Percentiles rank a stretch among this genome's conserved stretches.
Conservation (phyloP, 2,113 vertebrate species). For the Alosa alosa region DNA sequence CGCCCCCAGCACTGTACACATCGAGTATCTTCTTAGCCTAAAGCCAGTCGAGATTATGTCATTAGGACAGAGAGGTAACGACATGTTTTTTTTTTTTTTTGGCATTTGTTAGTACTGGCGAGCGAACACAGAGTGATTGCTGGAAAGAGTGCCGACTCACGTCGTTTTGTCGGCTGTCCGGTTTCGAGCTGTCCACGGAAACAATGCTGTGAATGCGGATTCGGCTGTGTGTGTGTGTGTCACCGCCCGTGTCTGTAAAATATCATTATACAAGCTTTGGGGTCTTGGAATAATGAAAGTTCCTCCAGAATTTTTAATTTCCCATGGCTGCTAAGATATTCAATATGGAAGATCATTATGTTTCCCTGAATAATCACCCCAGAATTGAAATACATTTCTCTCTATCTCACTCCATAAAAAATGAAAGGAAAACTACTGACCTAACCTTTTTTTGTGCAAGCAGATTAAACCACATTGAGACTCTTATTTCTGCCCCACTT, state of each 20-base stretch:
- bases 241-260: constrained; percentile 30
- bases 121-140: not conserved
- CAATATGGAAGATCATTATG: constrained; percentile 43
- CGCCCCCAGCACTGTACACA: not conserved
- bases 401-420: constrained; percentile 27
- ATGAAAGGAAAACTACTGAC: constrained; percentile 17
- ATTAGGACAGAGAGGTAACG: constrained; percentile 22
- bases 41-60: constrained; percentile 33
- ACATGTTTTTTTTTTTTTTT: not conserved
- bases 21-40: constrained; percentile 5
- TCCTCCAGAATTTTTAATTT: constrained; percentile 54
- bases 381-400: constrained; percentile 49
- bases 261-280: constrained; percentile 50
- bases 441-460: constrained; percentile 16
- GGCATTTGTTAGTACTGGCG: not conserved
- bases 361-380: constrained; percentile 37
- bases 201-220: constrained; percentile 45
- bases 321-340: constrained; percentile 54
- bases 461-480: not conserved
- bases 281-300: constrained; percentile 52
- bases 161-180: not conserved
- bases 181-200: constrained; percentile 15
- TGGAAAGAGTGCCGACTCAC: not conserved
- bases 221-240: not conserved
- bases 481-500: not conserved